Conservation (phyloP, 2,888 invertebrate species). For the Charanyca ferruginea region DNA sequence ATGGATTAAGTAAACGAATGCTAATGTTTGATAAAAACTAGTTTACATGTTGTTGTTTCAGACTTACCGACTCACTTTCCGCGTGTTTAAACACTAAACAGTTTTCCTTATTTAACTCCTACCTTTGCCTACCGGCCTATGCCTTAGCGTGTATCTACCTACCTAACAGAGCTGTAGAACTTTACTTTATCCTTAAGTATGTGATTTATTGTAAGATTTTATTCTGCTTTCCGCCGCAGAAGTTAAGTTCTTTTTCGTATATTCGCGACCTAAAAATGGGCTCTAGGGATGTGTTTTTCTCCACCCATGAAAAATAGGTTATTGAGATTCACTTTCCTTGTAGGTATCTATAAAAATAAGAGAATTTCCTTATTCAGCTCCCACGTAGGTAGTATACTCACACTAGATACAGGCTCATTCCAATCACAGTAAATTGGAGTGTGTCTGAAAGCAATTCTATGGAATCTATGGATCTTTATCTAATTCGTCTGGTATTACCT, state of each 20-base stretch:
- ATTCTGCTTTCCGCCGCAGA: not conserved
- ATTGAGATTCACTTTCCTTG: not conserved
- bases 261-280: not conserved
- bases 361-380: not conserved
- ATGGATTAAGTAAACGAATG: conserved; percentile 14
- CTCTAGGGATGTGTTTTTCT: not conserved
- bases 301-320: too few species aligned
- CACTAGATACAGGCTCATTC: not conserved
- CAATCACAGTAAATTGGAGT: conserved; percentile 30
- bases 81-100: conserved; percentile 6
- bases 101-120: not conserved
- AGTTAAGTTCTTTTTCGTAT: not conserved
- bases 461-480: conserved; percentile 12
- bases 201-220: not conserved
- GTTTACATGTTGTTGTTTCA: conserved; percentile 2
- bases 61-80: not conserved
- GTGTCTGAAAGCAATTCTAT: not conserved
- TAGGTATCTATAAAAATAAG: conserved; percentile 8
- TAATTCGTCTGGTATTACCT: conserved; percentile 19
- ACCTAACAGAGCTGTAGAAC: not conserved
- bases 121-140: not conserved
- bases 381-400: not conserved
- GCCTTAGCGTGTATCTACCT: not conserved
- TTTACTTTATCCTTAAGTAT: not conserved
- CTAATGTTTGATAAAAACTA: conserved; percentile 1